Percentiles rank a stretch among this genome's conserved stretches.
phyloP scores from a whole-genome alignment of 2,113 vertebrate genomes.

The Empidonax traillii region DNA sequence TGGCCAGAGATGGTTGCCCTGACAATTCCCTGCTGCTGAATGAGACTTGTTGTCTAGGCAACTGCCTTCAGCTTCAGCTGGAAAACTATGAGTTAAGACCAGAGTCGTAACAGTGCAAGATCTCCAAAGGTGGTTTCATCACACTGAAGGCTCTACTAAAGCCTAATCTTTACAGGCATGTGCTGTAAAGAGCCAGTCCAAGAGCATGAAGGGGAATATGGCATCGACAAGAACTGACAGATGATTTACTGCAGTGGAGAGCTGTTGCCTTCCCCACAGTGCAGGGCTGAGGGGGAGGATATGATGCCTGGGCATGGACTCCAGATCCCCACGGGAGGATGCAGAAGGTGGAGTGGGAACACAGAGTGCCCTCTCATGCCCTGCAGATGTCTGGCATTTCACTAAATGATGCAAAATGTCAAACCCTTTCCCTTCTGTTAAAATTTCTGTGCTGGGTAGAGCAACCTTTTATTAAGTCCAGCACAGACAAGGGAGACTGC shows the following conservation, averaged over 20 bases:
- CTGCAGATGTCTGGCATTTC: neutral
- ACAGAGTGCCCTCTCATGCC: neutral
- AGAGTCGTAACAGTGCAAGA: neutral
- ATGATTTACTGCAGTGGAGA: neutral
- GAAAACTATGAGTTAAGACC: neutral
- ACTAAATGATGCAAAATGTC: neutral
- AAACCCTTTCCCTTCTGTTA: neutral
- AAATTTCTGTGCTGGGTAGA: neutral
- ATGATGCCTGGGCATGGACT: accelerated
- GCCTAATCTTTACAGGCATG: neutral
- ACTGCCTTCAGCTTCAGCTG: neutral
- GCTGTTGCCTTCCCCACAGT: neutral
- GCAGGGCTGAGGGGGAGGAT: too few species aligned
- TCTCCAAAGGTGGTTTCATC: neutral
- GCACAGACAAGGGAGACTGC: neutral
- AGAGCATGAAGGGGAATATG: neutral
- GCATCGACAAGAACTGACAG: neutral
- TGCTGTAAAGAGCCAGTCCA: neutral
- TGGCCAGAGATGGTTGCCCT: neutral
- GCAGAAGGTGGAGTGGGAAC: neutral
- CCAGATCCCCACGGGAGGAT: accelerated
- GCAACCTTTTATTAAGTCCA: neutral
- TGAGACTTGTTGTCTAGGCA: slow-evolving; percentile 53
- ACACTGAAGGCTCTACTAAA: neutral
- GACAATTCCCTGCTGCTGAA: slow-evolving; percentile 24